Conservation (phyloP, 2,888 invertebrate genomes). For the Empis livida region DNA sequence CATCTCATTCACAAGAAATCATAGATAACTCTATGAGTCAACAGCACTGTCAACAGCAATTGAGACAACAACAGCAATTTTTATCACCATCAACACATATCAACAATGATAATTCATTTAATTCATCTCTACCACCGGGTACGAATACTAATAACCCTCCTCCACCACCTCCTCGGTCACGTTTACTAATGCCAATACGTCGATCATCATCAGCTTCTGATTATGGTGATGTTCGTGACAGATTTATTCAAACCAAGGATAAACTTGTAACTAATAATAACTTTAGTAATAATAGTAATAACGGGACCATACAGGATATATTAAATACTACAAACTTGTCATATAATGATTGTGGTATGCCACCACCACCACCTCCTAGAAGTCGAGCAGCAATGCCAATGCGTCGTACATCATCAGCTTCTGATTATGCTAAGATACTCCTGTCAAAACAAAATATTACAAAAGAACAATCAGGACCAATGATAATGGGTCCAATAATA, state of each 20-base stretch:
- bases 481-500: constrained; percentile 48
- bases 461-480: constrained; percentile 42
- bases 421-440: constrained; percentile 44
- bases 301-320: constrained; percentile 22
- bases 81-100: constrained; percentile 2
- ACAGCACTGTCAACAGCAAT: neutral
- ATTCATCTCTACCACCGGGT: neutral
- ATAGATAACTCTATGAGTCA: neutral
- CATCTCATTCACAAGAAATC: neutral
- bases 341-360: constrained; percentile 35
- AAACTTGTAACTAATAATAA: constrained; percentile 20
- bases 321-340: constrained; percentile 28
- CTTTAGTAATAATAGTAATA: neutral
- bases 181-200: constrained; percentile 29
- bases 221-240: constrained; percentile 40
- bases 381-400: constrained; percentile 21
- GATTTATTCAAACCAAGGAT: constrained; percentile 18
- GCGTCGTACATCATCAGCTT: constrained; percentile 50
- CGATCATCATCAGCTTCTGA: constrained; percentile 58
- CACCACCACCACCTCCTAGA: constrained; percentile 34
- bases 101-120: constrained; percentile 4
- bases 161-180: constrained; percentile 32
- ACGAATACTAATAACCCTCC: constrained; percentile 22
- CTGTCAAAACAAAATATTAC: constrained; percentile 12
- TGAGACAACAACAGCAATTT: neutral